A percentile compares a stretch with the other conserved stretches of the same genome.
phyloP scores from a whole-genome alignment of 1,140 invertebrate species.

The Sminthurinus signatus region DNA sequence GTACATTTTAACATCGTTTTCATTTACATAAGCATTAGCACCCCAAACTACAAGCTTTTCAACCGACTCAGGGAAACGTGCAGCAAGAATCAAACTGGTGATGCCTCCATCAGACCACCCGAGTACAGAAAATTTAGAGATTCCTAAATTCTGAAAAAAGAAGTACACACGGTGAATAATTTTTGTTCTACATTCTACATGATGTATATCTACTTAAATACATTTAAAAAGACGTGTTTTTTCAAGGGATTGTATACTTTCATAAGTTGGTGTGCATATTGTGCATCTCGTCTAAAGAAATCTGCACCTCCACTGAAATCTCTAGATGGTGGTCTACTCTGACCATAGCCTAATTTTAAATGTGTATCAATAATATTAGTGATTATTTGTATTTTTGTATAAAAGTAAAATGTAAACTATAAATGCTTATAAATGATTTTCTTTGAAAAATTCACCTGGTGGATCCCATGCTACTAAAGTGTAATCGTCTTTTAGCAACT shows the following conservation, averaged over 20 bases:
- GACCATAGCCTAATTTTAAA: conserved; percentile 58
- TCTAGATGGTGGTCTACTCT: conserved; percentile 68
- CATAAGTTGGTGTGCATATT: conserved; percentile 63
- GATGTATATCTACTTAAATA: not conserved
- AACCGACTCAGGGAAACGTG: conserved; percentile 58
- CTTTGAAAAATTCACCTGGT: conserved; percentile 49
- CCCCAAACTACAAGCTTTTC: conserved; percentile 72
- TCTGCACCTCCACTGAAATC: conserved; percentile 55
- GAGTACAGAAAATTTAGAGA: conserved; percentile 65
- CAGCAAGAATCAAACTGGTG: conserved; percentile 65
- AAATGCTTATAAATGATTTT: not conserved
- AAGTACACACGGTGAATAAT: not conserved
- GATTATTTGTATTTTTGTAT: too few relatives aligned
- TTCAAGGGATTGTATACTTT: too few relatives aligned
- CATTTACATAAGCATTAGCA: conserved; percentile 64
- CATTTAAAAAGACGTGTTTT: too few relatives aligned
- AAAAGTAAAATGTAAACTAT: too few relatives aligned
- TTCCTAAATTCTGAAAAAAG: conserved; percentile 53
- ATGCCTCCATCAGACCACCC: conserved; percentile 89
- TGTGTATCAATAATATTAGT: too few relatives aligned
- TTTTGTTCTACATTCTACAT: not conserved
- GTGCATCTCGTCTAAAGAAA: conserved; percentile 70
- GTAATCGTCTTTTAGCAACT: conserved; percentile 61
- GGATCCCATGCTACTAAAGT: conserved; percentile 80
- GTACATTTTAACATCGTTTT: conserved; percentile 60